A percentile compares a stretch with the other conserved stretches of the same genome.
Evolutionary conservation across 2,888 invertebrate genomes (phyloP).

Genomic region (Bruchidius siliquastri): DNA sequence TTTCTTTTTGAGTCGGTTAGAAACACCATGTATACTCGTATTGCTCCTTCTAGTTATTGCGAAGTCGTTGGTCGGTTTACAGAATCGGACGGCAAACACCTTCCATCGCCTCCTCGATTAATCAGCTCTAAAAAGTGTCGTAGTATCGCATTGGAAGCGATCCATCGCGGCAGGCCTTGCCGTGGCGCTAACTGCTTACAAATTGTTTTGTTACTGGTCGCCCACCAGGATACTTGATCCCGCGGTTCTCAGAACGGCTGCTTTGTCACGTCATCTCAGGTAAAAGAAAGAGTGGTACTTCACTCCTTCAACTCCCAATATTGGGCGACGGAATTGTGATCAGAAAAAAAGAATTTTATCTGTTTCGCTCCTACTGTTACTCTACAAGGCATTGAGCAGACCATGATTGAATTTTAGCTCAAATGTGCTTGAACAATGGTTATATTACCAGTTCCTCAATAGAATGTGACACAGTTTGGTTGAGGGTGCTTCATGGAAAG

Average conservation of each 20-base stretch:
- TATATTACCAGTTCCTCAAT: too few species aligned
- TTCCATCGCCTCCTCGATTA: constrained; percentile 8
- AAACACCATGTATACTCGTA: too few species aligned
- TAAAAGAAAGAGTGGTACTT: not conserved
- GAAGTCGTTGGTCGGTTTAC: not conserved
- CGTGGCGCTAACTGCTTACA: constrained; percentile 20
- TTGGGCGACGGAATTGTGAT: too few species aligned
- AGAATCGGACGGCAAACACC: not conserved
- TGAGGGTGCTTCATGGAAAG: too few species aligned
- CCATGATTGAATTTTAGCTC: too few species aligned
- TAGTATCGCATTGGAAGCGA: not conserved
- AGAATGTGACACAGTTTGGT: too few species aligned
- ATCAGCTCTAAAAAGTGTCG: not conserved
- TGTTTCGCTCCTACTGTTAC: too few species aligned
- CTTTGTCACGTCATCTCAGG: not conserved
- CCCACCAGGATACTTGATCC: not conserved
- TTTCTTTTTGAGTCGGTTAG: too few species aligned
- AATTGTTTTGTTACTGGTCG: constrained; percentile 21
- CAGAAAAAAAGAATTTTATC: too few species aligned
- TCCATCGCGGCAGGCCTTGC: not conserved
- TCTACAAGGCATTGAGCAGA: too few species aligned
- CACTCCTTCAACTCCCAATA: not conserved
- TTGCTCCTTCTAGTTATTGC: not conserved
- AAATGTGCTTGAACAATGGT: too few species aligned
- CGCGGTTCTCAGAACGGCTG: not conserved